phyloP scores from a whole-genome alignment of 2,797 vertebrate genomes.

The Heterohyrax brucei region DNA sequence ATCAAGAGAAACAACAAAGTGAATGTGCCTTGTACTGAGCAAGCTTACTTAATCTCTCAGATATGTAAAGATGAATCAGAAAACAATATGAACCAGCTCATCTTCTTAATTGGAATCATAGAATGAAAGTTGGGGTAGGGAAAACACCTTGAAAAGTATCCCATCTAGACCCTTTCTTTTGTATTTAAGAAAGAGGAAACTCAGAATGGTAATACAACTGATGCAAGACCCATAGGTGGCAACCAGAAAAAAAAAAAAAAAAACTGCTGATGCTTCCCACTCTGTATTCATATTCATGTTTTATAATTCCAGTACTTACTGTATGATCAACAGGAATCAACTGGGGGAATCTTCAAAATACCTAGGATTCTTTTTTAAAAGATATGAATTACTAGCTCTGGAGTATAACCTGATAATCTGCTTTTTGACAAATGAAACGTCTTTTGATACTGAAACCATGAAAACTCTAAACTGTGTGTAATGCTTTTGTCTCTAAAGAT shows the following conservation, averaged over 20 bases:
- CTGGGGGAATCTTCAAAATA: background rate
- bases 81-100: constrained; percentile 58
- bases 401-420: background rate
- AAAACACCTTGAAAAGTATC: background rate
- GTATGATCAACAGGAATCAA: background rate
- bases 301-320: background rate
- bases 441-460: background rate
- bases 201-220: background rate
- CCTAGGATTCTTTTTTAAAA: background rate
- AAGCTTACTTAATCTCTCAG: constrained; percentile 73
- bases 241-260: background rate
- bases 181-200: background rate
- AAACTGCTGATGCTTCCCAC: background rate
- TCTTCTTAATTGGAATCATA: constrained; percentile 69
- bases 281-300: background rate
- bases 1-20: constrained; percentile 68
- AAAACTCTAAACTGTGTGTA: background rate
- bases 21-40: constrained; percentile 69
- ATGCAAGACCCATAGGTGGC: background rate
- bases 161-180: background rate
- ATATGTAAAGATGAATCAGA: constrained; percentile 67
- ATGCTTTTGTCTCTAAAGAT: background rate
- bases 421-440: background rate
- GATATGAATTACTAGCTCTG: background rate
- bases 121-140: constrained; percentile 47